Base-by-base conservation (phyloP, 2,888 invertebrate genomes). In the Drosophila koepferae region DNA sequence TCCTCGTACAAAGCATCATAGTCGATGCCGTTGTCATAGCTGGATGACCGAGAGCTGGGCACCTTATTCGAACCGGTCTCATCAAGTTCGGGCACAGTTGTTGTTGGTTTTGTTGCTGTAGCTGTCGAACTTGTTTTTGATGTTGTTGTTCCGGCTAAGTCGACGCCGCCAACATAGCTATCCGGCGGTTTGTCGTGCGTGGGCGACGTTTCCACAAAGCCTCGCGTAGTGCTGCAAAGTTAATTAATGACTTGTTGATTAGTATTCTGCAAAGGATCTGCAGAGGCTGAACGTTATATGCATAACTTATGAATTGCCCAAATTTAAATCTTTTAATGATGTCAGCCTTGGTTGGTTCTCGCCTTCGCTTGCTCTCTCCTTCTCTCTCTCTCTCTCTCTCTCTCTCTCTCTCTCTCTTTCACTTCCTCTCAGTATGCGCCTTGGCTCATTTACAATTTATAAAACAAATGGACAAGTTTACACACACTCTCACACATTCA, bases 1-100 rank as follows among this genome's bases (percentile, higher is more conserved):
- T 98, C 97, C 93, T 98, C 98, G 94, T 98, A 98, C 70, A 98
- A 93, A 20, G 97, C 98, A 93, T 97, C 97, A 91, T 97, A 97
- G 93, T 97, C 97, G 80, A 97, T 95, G 74, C 95, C 95, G 67
- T 96, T 96, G 89, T 96, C 96, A 51, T 83, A 87, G 77, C 95
- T 94, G 38, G 80, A 80, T 49, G 86, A 80, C 6, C 84, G 80
- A 23, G 78, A 77, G 55, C 87, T 86, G 23, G 77, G 68, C 46
- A 77, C 72, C 43, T 67, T 72, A 59, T 89, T 90, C 41, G 91
- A 89, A 28, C 86, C 82, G 46, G 85, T 91, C 65, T 92, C 92
- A 60, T 92, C 91, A 54, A 82, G 82, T 82, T 92, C 92, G 31
- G 89, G 38, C 20, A 75, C 56, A 48, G 46, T 46, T 23, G 14